These are phyloP conservation scores for Cetoscarus ocellatus DNA, from an alignment of 2,797 vertebrate genomes.

Conservation along the genomic window DNA sequence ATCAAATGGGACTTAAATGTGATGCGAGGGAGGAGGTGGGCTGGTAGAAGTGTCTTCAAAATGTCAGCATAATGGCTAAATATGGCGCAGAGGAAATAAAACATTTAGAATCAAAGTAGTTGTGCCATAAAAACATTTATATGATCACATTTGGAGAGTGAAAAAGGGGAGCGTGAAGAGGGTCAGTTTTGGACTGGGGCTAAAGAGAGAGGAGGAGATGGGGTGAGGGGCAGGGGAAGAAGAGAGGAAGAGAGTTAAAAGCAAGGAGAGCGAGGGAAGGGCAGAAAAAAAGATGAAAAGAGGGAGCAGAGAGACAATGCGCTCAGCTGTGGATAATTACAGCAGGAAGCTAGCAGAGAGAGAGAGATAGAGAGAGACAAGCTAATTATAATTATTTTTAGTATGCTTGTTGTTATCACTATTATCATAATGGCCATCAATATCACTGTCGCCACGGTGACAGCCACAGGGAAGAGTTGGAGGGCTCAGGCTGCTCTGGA, in stretches of 20 bases:
- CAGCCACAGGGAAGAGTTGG: slow-evolving; percentile 75
- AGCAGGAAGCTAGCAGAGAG: slow-evolving; percentile 77
- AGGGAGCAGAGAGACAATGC: slow-evolving; percentile 81
- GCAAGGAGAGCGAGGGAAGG: slow-evolving; percentile 68
- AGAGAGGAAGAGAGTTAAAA: slow-evolving; percentile 67
- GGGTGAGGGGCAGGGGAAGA: slow-evolving; percentile 60
- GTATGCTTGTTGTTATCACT: slow-evolving; percentile 87
- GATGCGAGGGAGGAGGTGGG: too few species aligned
- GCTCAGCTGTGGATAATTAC: slow-evolving; percentile 88
- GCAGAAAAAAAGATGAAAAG: slow-evolving; percentile 82
- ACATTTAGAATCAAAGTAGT: slow-evolving; percentile 8
- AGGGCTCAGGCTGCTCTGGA: slow-evolving; percentile 73
- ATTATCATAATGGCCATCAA: slow-evolving; percentile 88
- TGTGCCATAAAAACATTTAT: too few species aligned
- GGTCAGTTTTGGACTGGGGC: slow-evolving; percentile 47
- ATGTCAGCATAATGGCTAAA: background rate
- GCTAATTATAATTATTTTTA: slow-evolving; percentile 90
- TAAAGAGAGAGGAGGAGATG: slow-evolving; percentile 47
- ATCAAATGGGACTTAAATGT: background rate
- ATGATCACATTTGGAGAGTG: background rate
- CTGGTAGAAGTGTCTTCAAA: slow-evolving; percentile 19
- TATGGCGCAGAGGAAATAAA: background rate
- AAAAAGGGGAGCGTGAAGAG: slow-evolving; percentile 31
- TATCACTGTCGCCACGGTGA: slow-evolving; percentile 83
- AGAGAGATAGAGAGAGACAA: slow-evolving; percentile 79